A percentile compares a stretch with the other conserved stretches of the same genome.
Conservation (phyloP, 2,113 vertebrate species). For the Pterophyllum scalare region DNA sequence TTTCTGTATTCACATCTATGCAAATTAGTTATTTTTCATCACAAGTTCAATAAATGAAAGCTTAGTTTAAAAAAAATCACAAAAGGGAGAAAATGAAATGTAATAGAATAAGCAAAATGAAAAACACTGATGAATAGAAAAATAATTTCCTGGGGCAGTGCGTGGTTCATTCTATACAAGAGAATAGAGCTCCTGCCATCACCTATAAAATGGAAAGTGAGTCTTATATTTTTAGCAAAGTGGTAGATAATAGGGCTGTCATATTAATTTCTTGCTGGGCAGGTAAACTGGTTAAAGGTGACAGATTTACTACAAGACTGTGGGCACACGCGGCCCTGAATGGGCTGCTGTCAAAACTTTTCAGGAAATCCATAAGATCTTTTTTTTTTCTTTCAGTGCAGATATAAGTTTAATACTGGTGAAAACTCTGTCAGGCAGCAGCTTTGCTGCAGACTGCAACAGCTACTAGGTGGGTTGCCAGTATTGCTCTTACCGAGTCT, state of each 20-base stretch:
- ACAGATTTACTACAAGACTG: background rate
- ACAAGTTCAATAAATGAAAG: slow-evolving; percentile 26
- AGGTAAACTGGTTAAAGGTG: slow-evolving; percentile 3
- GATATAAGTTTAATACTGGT: background rate
- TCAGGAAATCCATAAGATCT: background rate
- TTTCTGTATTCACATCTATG: slow-evolving; percentile 26
- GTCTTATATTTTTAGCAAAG: slow-evolving; percentile 4
- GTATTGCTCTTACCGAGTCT: background rate
- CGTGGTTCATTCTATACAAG: slow-evolving; percentile 10
- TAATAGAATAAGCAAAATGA: slow-evolving; percentile 39
- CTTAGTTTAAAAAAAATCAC: slow-evolving; percentile 23
- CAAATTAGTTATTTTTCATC: slow-evolving; percentile 34
- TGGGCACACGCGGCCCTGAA: background rate
- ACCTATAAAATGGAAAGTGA: background rate
- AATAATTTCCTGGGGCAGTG: slow-evolving; percentile 13
- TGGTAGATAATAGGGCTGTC: background rate
- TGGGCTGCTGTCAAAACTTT: background rate
- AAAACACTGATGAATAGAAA: slow-evolving; percentile 38
- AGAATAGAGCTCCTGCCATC: background rate
- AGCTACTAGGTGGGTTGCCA: background rate
- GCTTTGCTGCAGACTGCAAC: background rate
- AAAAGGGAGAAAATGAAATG: slow-evolving; percentile 33
- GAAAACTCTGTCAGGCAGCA: background rate
- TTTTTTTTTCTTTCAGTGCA: background rate
- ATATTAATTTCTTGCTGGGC: background rate